Conservation (phyloP, 2,797 vertebrate genomes). For the Cryptoblepharus egeriae region DNA sequence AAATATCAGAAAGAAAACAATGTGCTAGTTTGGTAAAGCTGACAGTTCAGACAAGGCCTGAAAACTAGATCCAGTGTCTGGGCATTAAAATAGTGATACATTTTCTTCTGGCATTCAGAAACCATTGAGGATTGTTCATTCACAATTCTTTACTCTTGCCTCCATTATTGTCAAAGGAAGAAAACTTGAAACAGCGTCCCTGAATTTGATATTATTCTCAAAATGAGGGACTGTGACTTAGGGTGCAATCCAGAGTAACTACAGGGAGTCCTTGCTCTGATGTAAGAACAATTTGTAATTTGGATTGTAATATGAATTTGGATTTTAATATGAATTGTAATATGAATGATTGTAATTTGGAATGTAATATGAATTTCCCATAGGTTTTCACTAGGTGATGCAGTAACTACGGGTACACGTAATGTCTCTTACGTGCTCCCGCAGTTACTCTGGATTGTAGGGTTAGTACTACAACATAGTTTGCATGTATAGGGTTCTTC, state of each 20-base stretch:
- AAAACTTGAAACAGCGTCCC: neutral
- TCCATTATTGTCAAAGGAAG: neutral
- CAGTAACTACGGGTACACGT: too few relatives aligned
- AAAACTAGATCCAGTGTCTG: neutral
- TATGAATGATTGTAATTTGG: too few relatives aligned
- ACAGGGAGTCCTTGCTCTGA: too few relatives aligned
- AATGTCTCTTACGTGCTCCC: too few relatives aligned
- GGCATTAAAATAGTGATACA: neutral
- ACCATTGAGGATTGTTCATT: neutral
- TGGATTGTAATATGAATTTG: too few relatives aligned
- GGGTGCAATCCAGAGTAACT: too few relatives aligned
- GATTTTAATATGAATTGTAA: too few relatives aligned
- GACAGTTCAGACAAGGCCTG: conserved; percentile 16
- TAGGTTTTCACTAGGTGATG: too few relatives aligned
- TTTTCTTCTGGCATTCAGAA: neutral
- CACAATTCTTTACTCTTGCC: conserved; percentile 16
- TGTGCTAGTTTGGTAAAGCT: conserved; percentile 28
- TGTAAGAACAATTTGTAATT: too few relatives aligned
- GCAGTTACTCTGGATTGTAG: too few relatives aligned
- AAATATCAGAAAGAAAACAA: conserved; percentile 9
- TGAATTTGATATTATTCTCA: rapidly evolving
- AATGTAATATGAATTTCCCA: too few relatives aligned
- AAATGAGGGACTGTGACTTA: neutral
- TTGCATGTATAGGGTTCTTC: neutral
- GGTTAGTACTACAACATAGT: neutral